Evolutionary conservation across 2,113 vertebrate species (phyloP), one percentile per base, ranked within the genome.

Genomic region (Neolamprologus tretocephalus): DNA sequence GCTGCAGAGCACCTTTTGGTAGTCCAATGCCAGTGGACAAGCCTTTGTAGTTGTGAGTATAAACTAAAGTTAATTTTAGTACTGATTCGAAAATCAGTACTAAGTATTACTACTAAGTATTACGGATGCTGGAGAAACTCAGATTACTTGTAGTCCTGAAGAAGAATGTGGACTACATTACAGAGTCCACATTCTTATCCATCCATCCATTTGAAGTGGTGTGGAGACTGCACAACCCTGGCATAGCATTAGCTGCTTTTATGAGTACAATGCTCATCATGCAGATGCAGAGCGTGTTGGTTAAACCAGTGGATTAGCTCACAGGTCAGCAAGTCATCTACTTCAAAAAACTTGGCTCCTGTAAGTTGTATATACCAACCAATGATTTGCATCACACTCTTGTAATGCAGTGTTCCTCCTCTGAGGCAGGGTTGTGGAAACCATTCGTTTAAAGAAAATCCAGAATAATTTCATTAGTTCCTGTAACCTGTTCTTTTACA

Each of bases 401-500:
- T 68, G n/a, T 68, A 68, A 68, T 9, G n/a, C 0, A 68, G n/a
- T 14, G 1, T 40, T 26, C 4, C 4, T 73, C 37, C 37, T 45
- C 4, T 28, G 68, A 75, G 21, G 68, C 4, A 61, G 57, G 57
- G 16, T 61, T 61, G 37, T 23, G 37, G 0, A 73, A 73, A 73
- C 21, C 13, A 26, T 71, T 26, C 0, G 0, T 45, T 71, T 71
- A 0, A 26, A 42, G n/a, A 71, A 45, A 26, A 73, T 0, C 37
- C 21, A 26, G 37, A 73, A 42, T 73, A 4, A 16, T 73, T 42
- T 73, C 13, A 45, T 73, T 73, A 26, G 37, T 16, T 71, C 21
- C 37, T 26, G 12, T 45, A 73, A 73, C 21, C 66, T 73, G 66
- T 73, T 73, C 66, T 73, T 73, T 26, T 45, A 42, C n/a, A 42